Conservation (phyloP, 2,888 invertebrate species). For the Acleris holmiana region DNA sequence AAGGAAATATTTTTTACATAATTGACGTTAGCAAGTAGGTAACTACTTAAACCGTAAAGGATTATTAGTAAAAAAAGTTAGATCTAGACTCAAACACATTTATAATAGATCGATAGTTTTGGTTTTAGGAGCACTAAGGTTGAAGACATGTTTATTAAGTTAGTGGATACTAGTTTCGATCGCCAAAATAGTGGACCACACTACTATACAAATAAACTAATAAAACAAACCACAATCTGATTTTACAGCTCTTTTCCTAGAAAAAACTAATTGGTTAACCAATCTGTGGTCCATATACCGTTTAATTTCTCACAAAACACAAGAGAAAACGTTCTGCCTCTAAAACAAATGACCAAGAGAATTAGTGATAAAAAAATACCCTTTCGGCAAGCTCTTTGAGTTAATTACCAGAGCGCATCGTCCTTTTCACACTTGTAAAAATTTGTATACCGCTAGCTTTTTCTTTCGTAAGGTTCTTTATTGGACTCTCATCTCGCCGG, state of each 20-base stretch:
- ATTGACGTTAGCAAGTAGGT: too few species aligned
- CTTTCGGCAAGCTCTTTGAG: constrained; percentile 80
- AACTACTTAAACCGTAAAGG: too few species aligned
- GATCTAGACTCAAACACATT: too few species aligned
- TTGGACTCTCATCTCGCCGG: constrained; percentile 54
- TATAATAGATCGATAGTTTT: too few species aligned
- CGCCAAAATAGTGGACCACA: constrained; percentile 5
- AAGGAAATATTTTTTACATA: too few species aligned
- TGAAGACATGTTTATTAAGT: constrained; percentile 4
- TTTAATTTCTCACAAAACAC: constrained; percentile 61
- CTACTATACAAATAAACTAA: constrained; percentile 25
- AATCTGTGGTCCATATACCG: constrained; percentile 43
- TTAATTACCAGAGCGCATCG: constrained; percentile 64
- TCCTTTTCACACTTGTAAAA: constrained; percentile 47
- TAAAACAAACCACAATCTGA: constrained; percentile 41
- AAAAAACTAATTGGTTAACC: constrained; percentile 54
- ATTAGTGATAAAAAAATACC: constrained; percentile 62
- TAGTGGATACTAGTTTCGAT: not conserved
- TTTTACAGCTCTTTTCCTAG: constrained; percentile 48
- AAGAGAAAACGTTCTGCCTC: constrained; percentile 56
- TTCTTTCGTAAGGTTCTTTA: constrained; percentile 39
- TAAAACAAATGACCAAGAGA: constrained; percentile 70
- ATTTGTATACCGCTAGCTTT: constrained; percentile 44
- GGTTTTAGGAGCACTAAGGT: not conserved
- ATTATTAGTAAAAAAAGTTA: too few species aligned